Percentiles rank a stretch among this genome's conserved stretches.
These are phyloP conservation scores for Scaptodrosophila lebanonensis DNA, from an alignment of 1,140 invertebrate genomes.

Conservation along the genomic window DNA sequence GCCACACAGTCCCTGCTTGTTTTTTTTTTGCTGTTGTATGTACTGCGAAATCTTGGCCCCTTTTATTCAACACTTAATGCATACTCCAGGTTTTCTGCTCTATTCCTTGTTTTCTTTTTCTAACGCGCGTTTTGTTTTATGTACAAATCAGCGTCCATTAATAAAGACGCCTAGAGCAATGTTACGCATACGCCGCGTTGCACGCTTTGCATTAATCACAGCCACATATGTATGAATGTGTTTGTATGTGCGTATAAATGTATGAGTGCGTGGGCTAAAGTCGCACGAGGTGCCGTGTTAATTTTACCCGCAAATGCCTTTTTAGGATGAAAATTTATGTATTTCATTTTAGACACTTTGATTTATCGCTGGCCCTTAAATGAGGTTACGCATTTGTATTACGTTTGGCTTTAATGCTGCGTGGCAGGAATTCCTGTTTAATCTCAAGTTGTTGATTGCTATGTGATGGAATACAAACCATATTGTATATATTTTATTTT, in stretches of 20 bases:
- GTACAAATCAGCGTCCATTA: slow-evolving; percentile 69
- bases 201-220: slow-evolving; percentile 63
- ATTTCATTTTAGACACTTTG: slow-evolving; percentile 66
- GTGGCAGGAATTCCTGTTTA: no score
- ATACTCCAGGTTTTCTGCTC: no score
- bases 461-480: no score
- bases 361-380: slow-evolving; percentile 58
- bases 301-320: slow-evolving; percentile 68
- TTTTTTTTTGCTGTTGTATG: no score
- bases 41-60: no score
- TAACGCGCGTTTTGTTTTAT: slow-evolving; percentile 42
- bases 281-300: slow-evolving; percentile 42
- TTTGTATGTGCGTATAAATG: background rate
- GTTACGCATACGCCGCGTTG: slow-evolving; percentile 47
- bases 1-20: no score
- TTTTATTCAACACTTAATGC: no score
- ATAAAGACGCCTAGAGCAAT: slow-evolving; percentile 60
- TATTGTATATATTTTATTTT: no score
- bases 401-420: slow-evolving; percentile 17
- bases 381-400: slow-evolving; percentile 19
- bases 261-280: background rate
- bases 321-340: slow-evolving; percentile 68
- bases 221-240: slow-evolving; percentile 11
- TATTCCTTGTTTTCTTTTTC: no score
- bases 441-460: no score